Base-by-base conservation (phyloP, 2,888 invertebrate species). In the Sepiola atlantica region DNA sequence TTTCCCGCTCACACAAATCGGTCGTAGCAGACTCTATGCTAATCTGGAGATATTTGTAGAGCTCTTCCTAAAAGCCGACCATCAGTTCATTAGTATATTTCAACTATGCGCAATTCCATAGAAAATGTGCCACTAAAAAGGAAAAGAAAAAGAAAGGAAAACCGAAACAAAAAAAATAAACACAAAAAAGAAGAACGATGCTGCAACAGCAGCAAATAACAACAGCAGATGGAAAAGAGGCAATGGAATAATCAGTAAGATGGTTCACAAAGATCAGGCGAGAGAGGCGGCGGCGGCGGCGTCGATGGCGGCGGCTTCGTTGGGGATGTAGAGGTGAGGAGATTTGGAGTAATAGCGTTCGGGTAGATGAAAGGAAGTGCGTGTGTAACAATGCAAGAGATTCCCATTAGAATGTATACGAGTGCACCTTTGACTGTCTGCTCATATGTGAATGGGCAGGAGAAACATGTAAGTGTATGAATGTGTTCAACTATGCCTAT, bases 11-110 rank as follows among this genome's bases (percentile, higher is more conserved):
- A 77, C 77, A 77, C 77, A n/a, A 77, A 18, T n/a, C n/a, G n/a
- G 77, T 77, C 16, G 77, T 77, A 77, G n/a, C 77, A 77, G 77
- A 77, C n/a, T 77, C 77, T 77, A 77, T 77, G 77, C 77, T 77
- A 77, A 77, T 77, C 77, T 77, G 77, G n/a, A 77, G 77, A 77
- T 77, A 77, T 77, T 77, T 77, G 77, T n/a, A 77, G 77, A 77
- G 77, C 77, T 77, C 77, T n/a, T 77, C 77, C 77, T 77, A 77
- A 77, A 77, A 77, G 77, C 77, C 77, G 77, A 12, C 77, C 77
- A n/a, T 77, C 77, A 77, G 77, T 77, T 77, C 77, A 77, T 77
- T 77, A 77, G 77, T 77, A 77, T n/a, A n/a, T 77, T n/a, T 77
- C 77, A 77, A 77, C 77, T 77, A n/a, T 77, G 77, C 77, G 77